Evolutionary conservation across 53 echinoderm and acorn worm genomes (phyloP).

Genomic region (Arbacia lixula): DNA sequence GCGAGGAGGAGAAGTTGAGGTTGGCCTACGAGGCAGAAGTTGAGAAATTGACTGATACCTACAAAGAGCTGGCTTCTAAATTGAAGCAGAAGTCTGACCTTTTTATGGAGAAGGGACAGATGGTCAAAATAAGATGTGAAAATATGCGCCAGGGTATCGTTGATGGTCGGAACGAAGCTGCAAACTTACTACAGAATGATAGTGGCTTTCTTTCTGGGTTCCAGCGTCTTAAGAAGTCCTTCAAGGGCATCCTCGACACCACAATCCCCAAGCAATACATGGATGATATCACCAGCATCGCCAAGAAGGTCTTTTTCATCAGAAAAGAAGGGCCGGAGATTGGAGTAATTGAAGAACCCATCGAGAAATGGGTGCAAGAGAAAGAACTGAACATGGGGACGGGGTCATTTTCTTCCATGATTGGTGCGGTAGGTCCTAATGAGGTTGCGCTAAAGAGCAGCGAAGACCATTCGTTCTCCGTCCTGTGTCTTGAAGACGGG

Average conservation of each 20-base stretch:
- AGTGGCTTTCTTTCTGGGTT: no score
- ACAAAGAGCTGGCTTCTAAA: not conserved
- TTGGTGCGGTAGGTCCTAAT: not conserved
- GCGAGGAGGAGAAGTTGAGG: slow-evolving; percentile 23
- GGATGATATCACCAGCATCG: not conserved
- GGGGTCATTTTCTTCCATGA: not conserved
- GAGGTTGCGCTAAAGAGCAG: slow-evolving; percentile 15
- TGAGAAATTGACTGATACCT: not conserved
- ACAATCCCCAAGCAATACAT: no score
- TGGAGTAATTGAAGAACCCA: not conserved
- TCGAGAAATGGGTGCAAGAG: not conserved
- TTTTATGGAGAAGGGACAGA: no score
- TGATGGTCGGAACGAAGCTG: not conserved
- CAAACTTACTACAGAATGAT: not conserved
- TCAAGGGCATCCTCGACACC: not conserved
- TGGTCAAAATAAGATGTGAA: no score
- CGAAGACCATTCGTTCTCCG: slow-evolving; percentile 5
- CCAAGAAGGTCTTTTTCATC: slow-evolving; percentile 2
- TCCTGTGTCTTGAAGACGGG: not conserved
- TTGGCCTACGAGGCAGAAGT: not conserved
- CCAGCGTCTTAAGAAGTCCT: slow-evolving; percentile 4
- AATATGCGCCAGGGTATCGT: not conserved
- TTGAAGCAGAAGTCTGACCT: not conserved
- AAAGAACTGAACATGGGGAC: slow-evolving; percentile 1
- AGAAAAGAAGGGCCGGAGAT: not conserved